Conservation (phyloP, 2,797 vertebrate genomes). For the Oreonectes daqikongensis region DNA sequence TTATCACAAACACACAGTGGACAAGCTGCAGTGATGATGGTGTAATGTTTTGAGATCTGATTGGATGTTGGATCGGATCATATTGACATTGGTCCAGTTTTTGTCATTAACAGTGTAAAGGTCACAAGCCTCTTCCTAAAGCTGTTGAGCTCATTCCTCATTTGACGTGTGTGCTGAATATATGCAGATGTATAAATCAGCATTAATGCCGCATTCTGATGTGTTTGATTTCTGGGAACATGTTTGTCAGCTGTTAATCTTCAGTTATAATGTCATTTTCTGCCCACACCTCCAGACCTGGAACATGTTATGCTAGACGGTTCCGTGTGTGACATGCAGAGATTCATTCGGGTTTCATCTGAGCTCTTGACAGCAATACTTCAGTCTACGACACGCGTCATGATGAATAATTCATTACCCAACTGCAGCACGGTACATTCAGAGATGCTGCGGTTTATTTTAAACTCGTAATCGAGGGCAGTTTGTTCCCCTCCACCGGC, state of each 20-base stretch:
- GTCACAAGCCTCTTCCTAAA: too few relatives aligned
- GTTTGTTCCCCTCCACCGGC: slow-evolving; percentile 45
- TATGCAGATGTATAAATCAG: too few relatives aligned
- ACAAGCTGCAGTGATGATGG: neutral
- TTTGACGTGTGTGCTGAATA: too few relatives aligned
- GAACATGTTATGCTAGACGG: too few relatives aligned
- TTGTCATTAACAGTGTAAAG: neutral
- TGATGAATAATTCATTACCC: slow-evolving; percentile 29
- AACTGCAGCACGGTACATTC: slow-evolving; percentile 26
- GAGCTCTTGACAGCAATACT: neutral
- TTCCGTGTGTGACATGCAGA: neutral
- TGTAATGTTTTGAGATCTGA: neutral
- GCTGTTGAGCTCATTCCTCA: too few relatives aligned
- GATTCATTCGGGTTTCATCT: neutral
- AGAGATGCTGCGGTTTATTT: slow-evolving; percentile 36
- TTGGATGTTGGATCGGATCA: neutral
- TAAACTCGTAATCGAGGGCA: slow-evolving; percentile 37
- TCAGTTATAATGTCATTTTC: too few relatives aligned
- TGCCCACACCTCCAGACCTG: too few relatives aligned
- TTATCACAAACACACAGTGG: too few relatives aligned
- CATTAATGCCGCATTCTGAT: too few relatives aligned
- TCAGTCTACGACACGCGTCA: too few relatives aligned
- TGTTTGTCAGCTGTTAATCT: too few relatives aligned
- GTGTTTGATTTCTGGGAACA: too few relatives aligned
- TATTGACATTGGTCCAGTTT: neutral